These are phyloP conservation scores for Gymnorhina tibicen DNA, from an alignment of 2,113 vertebrate species.

Conservation along the genomic window DNA sequence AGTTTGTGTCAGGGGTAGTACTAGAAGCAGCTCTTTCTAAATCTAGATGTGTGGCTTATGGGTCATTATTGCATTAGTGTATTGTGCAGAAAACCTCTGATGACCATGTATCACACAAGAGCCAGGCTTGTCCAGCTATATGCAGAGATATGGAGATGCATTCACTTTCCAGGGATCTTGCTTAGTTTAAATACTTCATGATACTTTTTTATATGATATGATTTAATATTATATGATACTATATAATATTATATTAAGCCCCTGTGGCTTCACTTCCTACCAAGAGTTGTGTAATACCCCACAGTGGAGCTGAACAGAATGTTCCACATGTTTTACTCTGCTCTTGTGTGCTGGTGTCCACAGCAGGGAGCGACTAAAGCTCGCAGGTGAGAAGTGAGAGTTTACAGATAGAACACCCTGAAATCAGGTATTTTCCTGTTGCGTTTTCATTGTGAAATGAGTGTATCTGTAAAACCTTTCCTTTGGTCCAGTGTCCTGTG, in stretches of 20 bases:
- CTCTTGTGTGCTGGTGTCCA: background rate
- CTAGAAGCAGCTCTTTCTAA: background rate
- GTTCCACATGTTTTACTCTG: background rate
- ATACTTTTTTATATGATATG: background rate
- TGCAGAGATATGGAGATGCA: background rate
- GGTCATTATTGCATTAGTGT: background rate
- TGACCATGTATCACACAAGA: background rate
- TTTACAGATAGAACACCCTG: background rate
- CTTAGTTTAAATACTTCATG: background rate
- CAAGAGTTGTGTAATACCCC: background rate
- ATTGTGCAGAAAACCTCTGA: background rate
- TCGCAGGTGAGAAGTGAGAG: background rate
- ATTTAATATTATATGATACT: background rate
- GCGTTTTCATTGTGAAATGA: background rate
- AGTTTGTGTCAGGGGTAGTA: background rate
- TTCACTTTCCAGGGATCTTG: background rate
- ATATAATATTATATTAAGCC: background rate
- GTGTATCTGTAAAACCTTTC: background rate
- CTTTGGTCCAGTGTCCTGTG: background rate
- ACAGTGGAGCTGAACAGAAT: background rate
- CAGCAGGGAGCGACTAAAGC: background rate
- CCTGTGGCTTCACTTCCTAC: background rate
- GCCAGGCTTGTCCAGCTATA: background rate
- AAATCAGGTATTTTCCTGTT: background rate
- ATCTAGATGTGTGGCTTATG: background rate